Percentiles rank a stretch among this genome's conserved stretches.
phyloP scores from a whole-genome alignment of 2,797 vertebrate genomes.

The Todus mexicanus region DNA sequence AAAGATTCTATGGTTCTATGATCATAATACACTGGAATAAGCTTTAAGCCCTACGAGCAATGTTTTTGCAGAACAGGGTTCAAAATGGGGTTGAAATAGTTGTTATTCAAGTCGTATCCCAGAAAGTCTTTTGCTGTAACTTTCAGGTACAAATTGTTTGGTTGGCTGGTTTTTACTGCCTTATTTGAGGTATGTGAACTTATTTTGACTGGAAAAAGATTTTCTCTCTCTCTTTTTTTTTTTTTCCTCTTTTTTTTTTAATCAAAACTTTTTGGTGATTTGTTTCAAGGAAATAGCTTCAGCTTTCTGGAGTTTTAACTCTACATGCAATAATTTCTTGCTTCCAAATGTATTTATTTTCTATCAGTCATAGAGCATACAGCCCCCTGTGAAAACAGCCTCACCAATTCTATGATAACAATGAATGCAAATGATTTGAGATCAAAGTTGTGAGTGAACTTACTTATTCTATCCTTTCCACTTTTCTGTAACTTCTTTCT shows the following conservation, averaged over 20 bases:
- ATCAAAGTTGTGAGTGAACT: constrained; percentile 45
- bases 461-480: constrained; percentile 5
- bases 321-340: not conserved
- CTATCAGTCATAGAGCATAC: constrained; percentile 4
- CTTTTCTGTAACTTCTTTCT: constrained; percentile 43
- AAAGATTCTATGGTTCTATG: too few species aligned
- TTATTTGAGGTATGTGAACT: not conserved
- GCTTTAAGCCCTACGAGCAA: not conserved
- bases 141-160: not conserved
- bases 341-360: constrained; percentile 42
- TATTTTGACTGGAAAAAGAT: not conserved
- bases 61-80: not conserved
- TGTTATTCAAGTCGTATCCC: not conserved
- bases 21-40: not conserved
- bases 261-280: not conserved
- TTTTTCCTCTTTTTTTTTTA: not conserved
- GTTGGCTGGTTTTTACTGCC: not conserved
- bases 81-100: not conserved
- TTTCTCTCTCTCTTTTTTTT: not conserved
- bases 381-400: constrained; percentile 31
- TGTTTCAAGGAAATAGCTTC: constrained; percentile 11
- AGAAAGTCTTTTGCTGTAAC: not conserved
- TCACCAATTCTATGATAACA: constrained; percentile 12
- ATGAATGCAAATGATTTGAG: constrained; percentile 33
- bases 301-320: constrained; percentile 29